Base-by-base conservation (phyloP, 2,888 invertebrate genomes). In the Aquatica leii region DNA sequence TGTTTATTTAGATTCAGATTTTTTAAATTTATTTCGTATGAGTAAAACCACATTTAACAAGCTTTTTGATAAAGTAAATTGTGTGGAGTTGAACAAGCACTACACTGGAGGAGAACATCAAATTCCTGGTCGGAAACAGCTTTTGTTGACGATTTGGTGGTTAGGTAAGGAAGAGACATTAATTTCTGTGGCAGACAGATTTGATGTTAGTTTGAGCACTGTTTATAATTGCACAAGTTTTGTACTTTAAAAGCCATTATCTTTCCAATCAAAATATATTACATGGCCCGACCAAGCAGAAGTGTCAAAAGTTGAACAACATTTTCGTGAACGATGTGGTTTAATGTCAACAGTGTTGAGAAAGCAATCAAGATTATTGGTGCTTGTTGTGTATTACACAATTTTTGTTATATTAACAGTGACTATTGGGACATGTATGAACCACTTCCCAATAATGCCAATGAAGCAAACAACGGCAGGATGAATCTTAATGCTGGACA, bases 11-110 rank as follows among this genome's bases (percentile, higher is more conserved):
- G 20, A 49, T n/a, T 17, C 9, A 4, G 21, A 49, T 20, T 49
- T 49, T 49, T 49, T 49, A 3, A 11, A 49, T n/a, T 49, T 49
- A 49, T 49, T 49, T 21, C 18, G 49, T n/a, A 49, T 49, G 20
- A n/a, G n/a, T 49, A 49, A 49, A 49, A 17, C 1, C 2, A 49
- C 49, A 49, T 49, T 49, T 49, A 17, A 24, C 6, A 24, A 20
- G 1, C 18, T 49, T 1, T 20, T 49, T 6, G n/a, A 20, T 1
- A 49, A 49, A 20, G 11, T 49, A n/a, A 9, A 49, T 49, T 49
- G 49, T 21, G 4, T 12, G 9, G 24, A 20, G 12, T 18, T 46
- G 11, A 46, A 46, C 12, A 49, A 24, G 12, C 21, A 8, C 11
- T 49, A 20, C 12, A 9, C 18, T n/a, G 49, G 49, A n/a, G 49